These are phyloP conservation scores for Sipha maydis DNA, from an alignment of 2,888 invertebrate species.

Conservation along the genomic window DNA sequence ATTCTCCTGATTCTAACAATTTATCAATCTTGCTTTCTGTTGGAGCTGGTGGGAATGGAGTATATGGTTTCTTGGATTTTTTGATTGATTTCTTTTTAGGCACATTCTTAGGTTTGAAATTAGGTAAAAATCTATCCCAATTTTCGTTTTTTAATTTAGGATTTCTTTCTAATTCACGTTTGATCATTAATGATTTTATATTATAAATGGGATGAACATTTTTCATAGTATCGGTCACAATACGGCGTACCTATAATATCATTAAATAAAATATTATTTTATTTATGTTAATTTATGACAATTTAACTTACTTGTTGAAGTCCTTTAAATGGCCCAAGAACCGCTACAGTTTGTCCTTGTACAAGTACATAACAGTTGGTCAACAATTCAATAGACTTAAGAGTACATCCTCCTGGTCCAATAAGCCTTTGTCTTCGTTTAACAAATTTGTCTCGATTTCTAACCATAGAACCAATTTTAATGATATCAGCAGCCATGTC, in stretches of 20 bases:
- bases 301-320: slow-evolving; percentile 72
- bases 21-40: slow-evolving; percentile 90
- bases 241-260: slow-evolving; percentile 75
- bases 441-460: slow-evolving; percentile 93
- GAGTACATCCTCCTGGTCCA: slow-evolving; percentile 97
- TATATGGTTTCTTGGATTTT: slow-evolving; percentile 91
- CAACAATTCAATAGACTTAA: slow-evolving; percentile 95
- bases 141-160: slow-evolving; percentile 90
- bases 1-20: slow-evolving; percentile 94
- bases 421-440: slow-evolving; percentile 94
- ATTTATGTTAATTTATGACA: not conserved
- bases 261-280: not conserved
- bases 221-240: slow-evolving; percentile 97
- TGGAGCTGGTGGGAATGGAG: slow-evolving; percentile 93
- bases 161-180: slow-evolving; percentile 93
- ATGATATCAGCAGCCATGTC: slow-evolving; percentile 95
- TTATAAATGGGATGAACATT: slow-evolving; percentile 99
- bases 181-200: slow-evolving; percentile 97
- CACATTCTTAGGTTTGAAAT: slow-evolving; percentile 89
- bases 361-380: slow-evolving; percentile 97
- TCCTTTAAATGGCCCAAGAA: slow-evolving; percentile 95
- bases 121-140: slow-evolving; percentile 97
- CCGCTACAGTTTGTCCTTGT: slow-evolving; percentile 96
- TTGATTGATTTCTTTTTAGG: slow-evolving; percentile 90
- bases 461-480: slow-evolving; percentile 90